Conservation (phyloP, 2,888 invertebrate genomes). For the Scrobipalpa costella region DNA sequence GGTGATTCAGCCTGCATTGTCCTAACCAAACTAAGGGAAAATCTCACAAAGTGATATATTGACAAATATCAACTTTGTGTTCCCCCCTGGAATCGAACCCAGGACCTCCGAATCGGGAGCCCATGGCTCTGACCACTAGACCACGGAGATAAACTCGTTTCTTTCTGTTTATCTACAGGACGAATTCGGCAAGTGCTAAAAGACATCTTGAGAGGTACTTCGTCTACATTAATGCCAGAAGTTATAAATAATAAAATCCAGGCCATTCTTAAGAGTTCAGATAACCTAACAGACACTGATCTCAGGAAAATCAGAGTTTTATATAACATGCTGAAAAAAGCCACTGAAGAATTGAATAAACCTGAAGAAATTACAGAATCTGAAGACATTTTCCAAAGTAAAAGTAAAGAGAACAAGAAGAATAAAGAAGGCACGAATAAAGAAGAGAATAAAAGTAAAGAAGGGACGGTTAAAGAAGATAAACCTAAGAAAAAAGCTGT, state of each 20-base stretch:
- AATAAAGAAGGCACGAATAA: slow-evolving; percentile 18
- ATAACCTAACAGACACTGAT: slow-evolving; percentile 52
- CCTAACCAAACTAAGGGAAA: too few species aligned
- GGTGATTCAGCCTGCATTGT: too few species aligned
- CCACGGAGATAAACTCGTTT: too few species aligned
- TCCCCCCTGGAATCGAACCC: too few species aligned
- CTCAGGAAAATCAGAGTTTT: slow-evolving; percentile 64
- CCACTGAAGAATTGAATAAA: slow-evolving; percentile 34
- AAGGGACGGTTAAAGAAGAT: slow-evolving; percentile 25
- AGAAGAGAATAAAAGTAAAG: slow-evolving; percentile 30
- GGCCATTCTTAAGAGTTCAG: slow-evolving; percentile 47
- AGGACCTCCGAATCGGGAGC: too few species aligned
- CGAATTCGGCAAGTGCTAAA: slow-evolving; percentile 61
- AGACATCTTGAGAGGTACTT: slow-evolving; percentile 57
- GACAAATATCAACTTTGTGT: too few species aligned
- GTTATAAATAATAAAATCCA: slow-evolving; percentile 64
- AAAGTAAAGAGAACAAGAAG: slow-evolving; percentile 10
- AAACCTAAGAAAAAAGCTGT: slow-evolving; percentile 29
- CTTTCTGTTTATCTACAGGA: slow-evolving; percentile 50
- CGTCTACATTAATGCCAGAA: slow-evolving; percentile 54
- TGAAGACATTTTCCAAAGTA: too few species aligned
- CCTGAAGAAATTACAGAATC: too few species aligned
- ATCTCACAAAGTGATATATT: too few species aligned
- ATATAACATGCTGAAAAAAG: slow-evolving; percentile 63
- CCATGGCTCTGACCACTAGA: too few species aligned